phyloP scores from a whole-genome alignment of 2,113 vertebrate species.

The Pelecanus crispus region DNA sequence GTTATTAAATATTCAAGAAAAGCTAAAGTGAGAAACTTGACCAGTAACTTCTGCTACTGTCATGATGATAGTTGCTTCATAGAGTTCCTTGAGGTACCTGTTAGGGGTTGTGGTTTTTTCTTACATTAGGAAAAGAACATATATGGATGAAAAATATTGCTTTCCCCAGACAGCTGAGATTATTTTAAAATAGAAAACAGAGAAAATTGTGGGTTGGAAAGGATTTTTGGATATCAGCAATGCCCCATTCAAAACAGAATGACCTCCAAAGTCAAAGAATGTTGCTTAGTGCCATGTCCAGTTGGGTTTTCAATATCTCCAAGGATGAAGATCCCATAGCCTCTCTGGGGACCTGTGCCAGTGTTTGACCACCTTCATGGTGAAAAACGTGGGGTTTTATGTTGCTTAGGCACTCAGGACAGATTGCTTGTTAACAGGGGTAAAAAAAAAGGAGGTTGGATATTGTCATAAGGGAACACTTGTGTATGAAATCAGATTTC shows the following conservation, averaged over 20 bases:
- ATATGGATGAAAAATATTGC: background rate
- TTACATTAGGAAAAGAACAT: background rate
- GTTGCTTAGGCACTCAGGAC: background rate
- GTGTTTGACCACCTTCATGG: background rate
- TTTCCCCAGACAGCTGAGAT: background rate
- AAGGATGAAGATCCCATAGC: background rate
- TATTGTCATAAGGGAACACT: background rate
- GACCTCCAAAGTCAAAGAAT: background rate
- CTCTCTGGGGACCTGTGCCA: background rate
- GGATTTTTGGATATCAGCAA: background rate
- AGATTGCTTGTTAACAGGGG: background rate
- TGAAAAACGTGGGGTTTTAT: background rate
- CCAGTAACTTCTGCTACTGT: background rate
- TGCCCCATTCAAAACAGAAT: background rate
- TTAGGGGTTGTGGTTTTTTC: background rate
- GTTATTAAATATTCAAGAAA: background rate
- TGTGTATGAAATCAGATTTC: background rate
- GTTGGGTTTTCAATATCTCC: background rate
- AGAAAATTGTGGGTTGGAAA: background rate
- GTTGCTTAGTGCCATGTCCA: rapidly evolving
- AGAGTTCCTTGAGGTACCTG: background rate
- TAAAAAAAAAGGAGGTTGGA: rapidly evolving
- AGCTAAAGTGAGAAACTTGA: background rate
- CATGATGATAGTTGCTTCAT: background rate
- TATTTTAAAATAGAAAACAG: background rate